Conservation (phyloP, 1,140 invertebrate genomes). For the Ceratosolen fusciceps region DNA sequence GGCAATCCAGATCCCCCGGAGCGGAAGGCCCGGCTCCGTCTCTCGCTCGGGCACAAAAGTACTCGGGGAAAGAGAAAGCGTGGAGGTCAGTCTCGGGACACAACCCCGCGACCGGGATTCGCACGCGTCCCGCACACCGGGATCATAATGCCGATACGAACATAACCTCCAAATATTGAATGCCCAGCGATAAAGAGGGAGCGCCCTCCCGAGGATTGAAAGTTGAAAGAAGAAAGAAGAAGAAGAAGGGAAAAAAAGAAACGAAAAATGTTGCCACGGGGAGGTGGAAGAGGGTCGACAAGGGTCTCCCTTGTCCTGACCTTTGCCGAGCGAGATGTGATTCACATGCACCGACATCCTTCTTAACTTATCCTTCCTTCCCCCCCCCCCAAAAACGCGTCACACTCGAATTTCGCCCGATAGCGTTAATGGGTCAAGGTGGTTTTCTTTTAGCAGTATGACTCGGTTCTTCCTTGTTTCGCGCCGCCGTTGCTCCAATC, state of each 20-base stretch:
- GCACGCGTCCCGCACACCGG: slow-evolving; percentile 29
- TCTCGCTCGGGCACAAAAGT: background rate
- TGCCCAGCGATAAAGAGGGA: background rate
- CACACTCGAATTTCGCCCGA: background rate
- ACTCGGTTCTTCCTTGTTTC: slow-evolving; percentile 22
- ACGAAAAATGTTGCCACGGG: background rate
- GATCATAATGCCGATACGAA: slow-evolving; percentile 35
- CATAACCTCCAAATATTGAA: slow-evolving; percentile 47
- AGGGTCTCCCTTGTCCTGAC: background rate
- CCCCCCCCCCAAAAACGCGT: no score
- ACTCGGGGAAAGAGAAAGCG: background rate
- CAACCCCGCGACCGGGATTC: background rate
- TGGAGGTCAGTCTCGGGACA: background rate
- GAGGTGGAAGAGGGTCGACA: no score
- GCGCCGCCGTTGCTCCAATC: background rate
- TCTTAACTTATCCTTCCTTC: no score
- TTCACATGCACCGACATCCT: background rate
- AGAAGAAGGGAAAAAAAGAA: no score
- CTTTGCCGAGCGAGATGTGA: background rate
- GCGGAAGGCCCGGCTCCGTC: no score
- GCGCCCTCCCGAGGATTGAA: no score
- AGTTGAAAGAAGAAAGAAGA: no score
- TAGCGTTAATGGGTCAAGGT: slow-evolving; percentile 3
- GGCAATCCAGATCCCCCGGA: background rate
- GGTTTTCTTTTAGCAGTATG: slow-evolving; percentile 28